phyloP scores from a whole-genome alignment of 2,888 invertebrate genomes.

The Lasioglossum malachurum region DNA sequence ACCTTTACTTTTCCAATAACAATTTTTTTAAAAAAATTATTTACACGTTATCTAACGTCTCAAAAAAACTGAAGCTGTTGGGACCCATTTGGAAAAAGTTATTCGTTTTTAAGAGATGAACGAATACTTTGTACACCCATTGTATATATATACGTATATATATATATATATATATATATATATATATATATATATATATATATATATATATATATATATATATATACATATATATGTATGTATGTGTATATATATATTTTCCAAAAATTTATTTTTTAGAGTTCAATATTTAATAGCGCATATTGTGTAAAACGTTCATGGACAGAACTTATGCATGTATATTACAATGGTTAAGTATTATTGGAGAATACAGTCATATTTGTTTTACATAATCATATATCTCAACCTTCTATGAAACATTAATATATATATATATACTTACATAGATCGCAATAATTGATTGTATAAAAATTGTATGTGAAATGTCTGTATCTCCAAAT shows the following conservation, averaged over 20 bases:
- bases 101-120: too few relatives aligned
- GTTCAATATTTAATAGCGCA: slow-evolving; percentile 59
- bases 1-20: too few relatives aligned
- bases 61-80: too few relatives aligned
- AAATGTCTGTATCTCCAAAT: slow-evolving; percentile 47
- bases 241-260: slow-evolving; percentile 30
- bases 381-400: slow-evolving; percentile 38
- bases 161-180: neutral
- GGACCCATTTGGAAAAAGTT: too few relatives aligned
- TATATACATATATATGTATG: neutral
- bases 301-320: slow-evolving; percentile 65
- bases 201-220: slow-evolving; percentile 12
- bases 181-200: neutral
- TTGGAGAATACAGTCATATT: slow-evolving; percentile 57
- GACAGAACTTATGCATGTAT: slow-evolving; percentile 47
- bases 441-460: slow-evolving; percentile 39
- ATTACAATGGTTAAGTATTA: slow-evolving; percentile 55
- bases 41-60: too few relatives aligned
- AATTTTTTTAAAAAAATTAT: too few relatives aligned
- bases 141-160: neutral
- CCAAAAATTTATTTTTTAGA: slow-evolving; percentile 63
- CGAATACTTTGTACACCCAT: too few relatives aligned
- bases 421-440: slow-evolving; percentile 15
- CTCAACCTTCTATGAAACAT: slow-evolving; percentile 39
- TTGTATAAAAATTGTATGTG: slow-evolving; percentile 61